Base-by-base conservation (phyloP, 2,113 vertebrate genomes). In the Dendrocopos noguchii region DNA sequence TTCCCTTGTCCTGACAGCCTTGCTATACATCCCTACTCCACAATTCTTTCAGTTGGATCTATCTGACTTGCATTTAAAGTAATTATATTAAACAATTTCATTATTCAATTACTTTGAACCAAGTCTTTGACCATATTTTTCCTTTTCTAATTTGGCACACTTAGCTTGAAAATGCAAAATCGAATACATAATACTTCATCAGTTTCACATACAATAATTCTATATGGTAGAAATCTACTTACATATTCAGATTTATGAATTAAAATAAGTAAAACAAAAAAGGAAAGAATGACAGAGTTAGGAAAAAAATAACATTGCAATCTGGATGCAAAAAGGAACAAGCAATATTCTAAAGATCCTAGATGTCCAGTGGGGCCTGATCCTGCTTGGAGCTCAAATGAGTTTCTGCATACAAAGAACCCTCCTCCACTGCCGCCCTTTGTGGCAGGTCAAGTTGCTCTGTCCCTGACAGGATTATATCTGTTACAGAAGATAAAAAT, bases 71-170 rank as follows among this genome's bases (percentile, higher is more conserved):
- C 44, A 92, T 84, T 86, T 93, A 44, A 76, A 92, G 66, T 88
- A 94, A 68, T 92, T 84, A 87, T 44, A 83, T 61, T 64, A 74
- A 81, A 95, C 70, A 68, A 87, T 80, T 95, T 94, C 19, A 94
- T 84, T 87, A 96, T 55, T 66, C 47, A 59, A 68, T 79, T 93
- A 87, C 25, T 94, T 92, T 56, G 57, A 80, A 85, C 31, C 47
- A 44, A 87, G 34, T 7, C 36, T 88, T 90, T 56, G 47, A 57
- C 44, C 46, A 72, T 76, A 81, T 80, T 53, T 33, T 73, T 47
- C 31, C 31, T 21, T 24, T 77, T 75, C 67, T 88, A 47, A 78
- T 88, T 80, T 22, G 88, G 73, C 36, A 24, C 77, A 70, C 71
- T 94, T 90, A 59, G 36, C 28, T 39, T 61, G 57, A 81, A 90